Base-by-base conservation (phyloP, 2,888 invertebrate genomes). In the Elysia crispata region DNA sequence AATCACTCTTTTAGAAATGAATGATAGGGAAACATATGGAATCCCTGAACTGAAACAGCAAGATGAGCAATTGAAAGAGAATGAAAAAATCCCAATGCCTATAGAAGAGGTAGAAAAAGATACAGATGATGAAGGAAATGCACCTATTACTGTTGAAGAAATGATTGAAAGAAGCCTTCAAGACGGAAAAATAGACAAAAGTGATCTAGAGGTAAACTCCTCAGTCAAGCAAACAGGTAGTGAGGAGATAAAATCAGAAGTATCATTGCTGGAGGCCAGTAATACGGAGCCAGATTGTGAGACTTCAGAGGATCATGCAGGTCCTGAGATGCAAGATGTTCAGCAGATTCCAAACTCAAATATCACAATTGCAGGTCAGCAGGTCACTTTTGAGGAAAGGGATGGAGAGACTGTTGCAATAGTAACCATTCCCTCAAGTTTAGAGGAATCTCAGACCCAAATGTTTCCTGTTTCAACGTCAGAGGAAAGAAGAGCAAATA, bases 401-500 rank as follows among this genome's bases (percentile, higher is more conserved):
- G 76, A 80, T 76, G 80, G 76, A 33, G 54, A 80, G n/a, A 76
- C 72, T 15, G 66, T 80, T n/a, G 73, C 80, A 20, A 28, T 80
- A 13, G 66, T 80, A n/a, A 76, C 69, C 0, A 66, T 76, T 25
- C 54, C 72, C 31, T n/a, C 60, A 1, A 41, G 50, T 25, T 60
- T 60, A 60, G 6, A 20, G 8, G 69, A 62, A 62, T 18, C 54
- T 31, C 67, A 66, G 33, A 67, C 50, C 11, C 67, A 66, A 8
- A n/a, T 50, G 0, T 23, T 60, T 1, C 25, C 54, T 23, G n/a
- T 20, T 30, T 49, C 49, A 15, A 31, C 28, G 30, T 23, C 0
- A 23, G 30, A 67, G 15, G 13, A 66, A 31, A 67, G 50, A 33
- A 11, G 54, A 23, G 28, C 20, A 8, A 70, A 60, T 28, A 41